Evolutionary conservation across 1,140 invertebrate species (phyloP).

Genomic region (Penaeus chinensis): DNA sequence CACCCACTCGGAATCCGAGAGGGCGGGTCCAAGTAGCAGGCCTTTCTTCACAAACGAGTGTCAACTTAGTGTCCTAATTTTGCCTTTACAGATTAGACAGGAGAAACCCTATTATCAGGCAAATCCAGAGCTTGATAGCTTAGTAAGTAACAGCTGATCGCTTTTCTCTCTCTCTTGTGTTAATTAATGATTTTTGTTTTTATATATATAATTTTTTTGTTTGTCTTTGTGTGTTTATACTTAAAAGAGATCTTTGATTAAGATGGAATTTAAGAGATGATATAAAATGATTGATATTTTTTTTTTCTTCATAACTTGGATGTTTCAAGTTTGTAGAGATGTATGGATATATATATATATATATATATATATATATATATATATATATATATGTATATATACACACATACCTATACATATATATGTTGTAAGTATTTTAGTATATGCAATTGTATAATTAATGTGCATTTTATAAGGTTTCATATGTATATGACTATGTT

Average conservation of each 20-base stretch:
- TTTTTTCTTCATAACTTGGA: neutral
- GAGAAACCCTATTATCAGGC: constrained; percentile 98
- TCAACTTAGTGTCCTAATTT: constrained; percentile 67
- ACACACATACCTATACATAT: constrained; percentile 21
- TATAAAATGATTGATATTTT: neutral
- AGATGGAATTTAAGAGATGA: neutral
- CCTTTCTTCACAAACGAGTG: neutral
- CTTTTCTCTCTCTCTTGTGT: constrained; percentile 23
- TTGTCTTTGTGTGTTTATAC: neutral
- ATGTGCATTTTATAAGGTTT: no score
- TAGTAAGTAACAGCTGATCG: constrained; percentile 83
- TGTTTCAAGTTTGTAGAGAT: constrained; percentile 19
- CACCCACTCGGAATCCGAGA: no score
- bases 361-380: constrained; percentile 29
- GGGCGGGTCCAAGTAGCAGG: neutral
- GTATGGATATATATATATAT: constrained; percentile 28
- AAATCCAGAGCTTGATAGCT: constrained; percentile 96
- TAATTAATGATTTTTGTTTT: neutral
- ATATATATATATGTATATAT: constrained; percentile 27
- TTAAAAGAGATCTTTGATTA: no score
- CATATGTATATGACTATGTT: neutral
- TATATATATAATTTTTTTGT: neutral
- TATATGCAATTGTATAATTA: neutral
- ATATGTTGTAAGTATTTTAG: neutral
- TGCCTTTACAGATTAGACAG: constrained; percentile 90